A percentile compares a stretch with the other conserved stretches of the same genome.
Evolutionary conservation across 2,888 invertebrate species (phyloP).

Genomic region (Acrobasis repandana): DNA sequence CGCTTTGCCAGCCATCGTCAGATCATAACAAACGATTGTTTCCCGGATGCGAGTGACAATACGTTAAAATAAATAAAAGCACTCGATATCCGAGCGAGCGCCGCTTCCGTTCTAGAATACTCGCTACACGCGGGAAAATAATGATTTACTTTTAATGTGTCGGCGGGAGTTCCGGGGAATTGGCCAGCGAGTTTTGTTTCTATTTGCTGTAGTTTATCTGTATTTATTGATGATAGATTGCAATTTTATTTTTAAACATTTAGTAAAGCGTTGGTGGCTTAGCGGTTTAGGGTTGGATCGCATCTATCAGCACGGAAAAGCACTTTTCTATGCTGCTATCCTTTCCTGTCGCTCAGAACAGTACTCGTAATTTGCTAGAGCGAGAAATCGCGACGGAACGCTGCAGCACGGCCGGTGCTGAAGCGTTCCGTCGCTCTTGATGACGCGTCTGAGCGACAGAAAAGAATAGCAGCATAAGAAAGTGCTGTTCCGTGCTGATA

Average conservation of each 20-base stretch:
- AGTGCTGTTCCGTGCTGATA: no score
- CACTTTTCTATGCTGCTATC: no score
- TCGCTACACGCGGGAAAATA: slow-evolving; percentile 36
- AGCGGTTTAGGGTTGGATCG: no score
- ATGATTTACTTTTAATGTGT: slow-evolving; percentile 22
- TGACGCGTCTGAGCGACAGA: no score
- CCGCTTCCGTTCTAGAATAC: slow-evolving; percentile 56
- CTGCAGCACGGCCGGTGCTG: no score
- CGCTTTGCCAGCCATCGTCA: slow-evolving; percentile 19
- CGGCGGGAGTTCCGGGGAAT: slow-evolving; percentile 13
- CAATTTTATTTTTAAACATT: background rate
- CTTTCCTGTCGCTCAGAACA: no score
- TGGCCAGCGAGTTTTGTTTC: background rate
- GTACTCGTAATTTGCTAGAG: no score
- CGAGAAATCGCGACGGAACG: no score
- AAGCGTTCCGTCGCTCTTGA: no score
- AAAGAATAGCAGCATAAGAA: no score
- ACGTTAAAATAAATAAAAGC: slow-evolving; percentile 53
- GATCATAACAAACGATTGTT: slow-evolving; percentile 23
- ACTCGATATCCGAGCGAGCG: slow-evolving; percentile 71
- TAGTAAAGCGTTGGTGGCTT: no score
- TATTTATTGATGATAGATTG: background rate
- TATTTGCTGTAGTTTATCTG: background rate
- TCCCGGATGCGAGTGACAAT: slow-evolving; percentile 23
- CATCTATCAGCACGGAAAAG: no score